Evolutionary conservation across 2,797 vertebrate species (phyloP).

Genomic region (Diplodus sargus): DNA sequence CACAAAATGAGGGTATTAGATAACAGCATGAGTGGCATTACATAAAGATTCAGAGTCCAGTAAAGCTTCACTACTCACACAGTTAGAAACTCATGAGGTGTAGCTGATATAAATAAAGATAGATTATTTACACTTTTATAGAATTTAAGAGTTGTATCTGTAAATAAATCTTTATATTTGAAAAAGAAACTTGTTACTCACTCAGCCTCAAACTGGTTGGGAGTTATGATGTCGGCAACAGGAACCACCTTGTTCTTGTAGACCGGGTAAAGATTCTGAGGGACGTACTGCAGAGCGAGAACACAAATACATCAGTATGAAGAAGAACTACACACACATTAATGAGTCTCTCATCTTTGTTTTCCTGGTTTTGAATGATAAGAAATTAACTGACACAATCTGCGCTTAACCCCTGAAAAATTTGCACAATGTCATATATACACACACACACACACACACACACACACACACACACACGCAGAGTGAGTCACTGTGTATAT

Average conservation of each 20-base stretch:
- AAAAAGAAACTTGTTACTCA: constrained; percentile 82
- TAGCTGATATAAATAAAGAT: neutral
- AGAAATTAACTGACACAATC: constrained; percentile 12
- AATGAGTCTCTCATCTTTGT: constrained; percentile 22
- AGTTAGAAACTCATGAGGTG: neutral
- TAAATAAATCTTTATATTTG: neutral
- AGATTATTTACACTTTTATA: neutral
- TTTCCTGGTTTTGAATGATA: constrained; percentile 24
- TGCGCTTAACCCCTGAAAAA: constrained; percentile 24
- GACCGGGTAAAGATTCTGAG: constrained; percentile 94
- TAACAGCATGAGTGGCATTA: constrained; percentile 59
- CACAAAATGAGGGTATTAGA: constrained; percentile 38
- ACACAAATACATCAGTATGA: neutral
- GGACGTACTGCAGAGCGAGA: constrained; percentile 89
- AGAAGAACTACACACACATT: neutral
- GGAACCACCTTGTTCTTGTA: constrained; percentile 97
- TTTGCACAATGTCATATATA: constrained; percentile 15
- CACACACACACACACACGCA: constrained; percentile 18
- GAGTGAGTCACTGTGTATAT: constrained; percentile 47
- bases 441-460: constrained; percentile 18
- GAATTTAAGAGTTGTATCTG: neutral
- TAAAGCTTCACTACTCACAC: constrained; percentile 9
- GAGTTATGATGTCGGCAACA: constrained; percentile 96
- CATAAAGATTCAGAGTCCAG: constrained; percentile 32
- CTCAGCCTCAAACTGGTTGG: constrained; percentile 99